phyloP scores from a whole-genome alignment of 2,888 invertebrate species.

The Philopedon plagiatum region DNA sequence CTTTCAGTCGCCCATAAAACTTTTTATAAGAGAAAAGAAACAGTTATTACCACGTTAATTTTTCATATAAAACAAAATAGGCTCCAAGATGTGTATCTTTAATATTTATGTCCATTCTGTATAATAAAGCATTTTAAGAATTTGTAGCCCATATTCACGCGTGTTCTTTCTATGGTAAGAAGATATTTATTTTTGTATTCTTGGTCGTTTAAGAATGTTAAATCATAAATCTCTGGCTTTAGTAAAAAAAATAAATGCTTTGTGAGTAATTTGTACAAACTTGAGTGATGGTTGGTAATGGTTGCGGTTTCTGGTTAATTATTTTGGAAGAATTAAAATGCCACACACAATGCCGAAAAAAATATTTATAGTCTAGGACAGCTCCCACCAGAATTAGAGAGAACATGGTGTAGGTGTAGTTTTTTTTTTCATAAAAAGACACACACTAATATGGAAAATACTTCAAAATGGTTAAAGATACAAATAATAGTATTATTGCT shows the following conservation, averaged over 20 bases:
- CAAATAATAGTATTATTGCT: no score
- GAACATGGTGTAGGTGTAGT: no score
- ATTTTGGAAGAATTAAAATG: background rate
- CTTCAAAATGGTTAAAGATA: no score
- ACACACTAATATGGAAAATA: no score
- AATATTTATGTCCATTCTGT: constrained; percentile 46
- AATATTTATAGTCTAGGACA: no score
- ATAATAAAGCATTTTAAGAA: constrained; percentile 37
- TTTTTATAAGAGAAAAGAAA: constrained; percentile 19
- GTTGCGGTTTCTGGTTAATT: constrained; percentile 6
- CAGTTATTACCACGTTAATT: constrained; percentile 18
- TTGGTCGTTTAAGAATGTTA: constrained; percentile 23
- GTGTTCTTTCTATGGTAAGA: constrained; percentile 34
- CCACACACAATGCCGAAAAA: background rate
- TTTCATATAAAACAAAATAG: constrained; percentile 39
- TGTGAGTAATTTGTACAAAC: constrained; percentile 8
- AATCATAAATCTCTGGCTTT: constrained; percentile 27
- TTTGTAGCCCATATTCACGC: constrained; percentile 38
- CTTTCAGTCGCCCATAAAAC: background rate
- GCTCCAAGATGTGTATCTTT: constrained; percentile 37
- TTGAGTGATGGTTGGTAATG: constrained; percentile 25
- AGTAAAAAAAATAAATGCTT: constrained; percentile 17
- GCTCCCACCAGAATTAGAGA: no score
- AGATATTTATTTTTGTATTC: constrained; percentile 40
- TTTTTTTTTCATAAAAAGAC: no score